Percentiles rank a stretch among this genome's conserved stretches.
These are phyloP conservation scores for Ophioninae sp. DNA, from an alignment of 2,888 invertebrate species.

Conservation along the genomic window DNA sequence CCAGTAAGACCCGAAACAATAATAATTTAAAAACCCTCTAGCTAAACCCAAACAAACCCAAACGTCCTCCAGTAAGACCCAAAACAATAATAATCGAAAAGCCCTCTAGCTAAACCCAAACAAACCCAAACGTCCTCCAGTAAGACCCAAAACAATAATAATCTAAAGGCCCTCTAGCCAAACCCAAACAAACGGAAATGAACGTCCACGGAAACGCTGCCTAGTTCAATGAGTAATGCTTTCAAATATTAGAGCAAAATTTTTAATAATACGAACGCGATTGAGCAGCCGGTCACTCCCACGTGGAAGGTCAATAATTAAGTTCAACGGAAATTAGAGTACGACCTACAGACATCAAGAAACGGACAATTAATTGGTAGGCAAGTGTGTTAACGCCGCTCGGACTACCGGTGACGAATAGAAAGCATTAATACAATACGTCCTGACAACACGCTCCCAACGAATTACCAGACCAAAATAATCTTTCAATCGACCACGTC, in stretches of 20 bases:
- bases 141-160: too few species aligned
- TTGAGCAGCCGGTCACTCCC: conserved; percentile 14
- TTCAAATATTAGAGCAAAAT: conserved; percentile 3
- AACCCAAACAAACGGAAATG: too few species aligned
- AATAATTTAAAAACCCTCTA: too few species aligned
- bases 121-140: too few species aligned
- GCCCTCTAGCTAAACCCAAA: too few species aligned
- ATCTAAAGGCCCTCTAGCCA: too few species aligned
- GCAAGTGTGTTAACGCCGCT: conserved; percentile 1
- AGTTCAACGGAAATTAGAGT: conserved; percentile 44
- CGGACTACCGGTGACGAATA: not conserved
- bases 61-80: too few species aligned
- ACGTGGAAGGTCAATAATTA: conserved; percentile 31
- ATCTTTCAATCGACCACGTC: not conserved
- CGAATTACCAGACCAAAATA: not conserved
- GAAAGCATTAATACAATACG: too few species aligned
- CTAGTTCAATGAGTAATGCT: not conserved
- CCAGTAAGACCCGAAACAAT: too few species aligned
- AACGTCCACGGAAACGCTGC: too few species aligned
- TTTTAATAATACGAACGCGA: conserved; percentile 25
- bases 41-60: too few species aligned
- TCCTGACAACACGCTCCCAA: not conserved
- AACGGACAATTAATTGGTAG: conserved; percentile 3
- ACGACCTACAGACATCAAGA: not conserved
- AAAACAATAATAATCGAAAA: too few species aligned